Percentiles rank a stretch among this genome's conserved stretches.
Conservation (phyloP, 2,888 invertebrate genomes). For the Drosophila nr. medialis region DNA sequence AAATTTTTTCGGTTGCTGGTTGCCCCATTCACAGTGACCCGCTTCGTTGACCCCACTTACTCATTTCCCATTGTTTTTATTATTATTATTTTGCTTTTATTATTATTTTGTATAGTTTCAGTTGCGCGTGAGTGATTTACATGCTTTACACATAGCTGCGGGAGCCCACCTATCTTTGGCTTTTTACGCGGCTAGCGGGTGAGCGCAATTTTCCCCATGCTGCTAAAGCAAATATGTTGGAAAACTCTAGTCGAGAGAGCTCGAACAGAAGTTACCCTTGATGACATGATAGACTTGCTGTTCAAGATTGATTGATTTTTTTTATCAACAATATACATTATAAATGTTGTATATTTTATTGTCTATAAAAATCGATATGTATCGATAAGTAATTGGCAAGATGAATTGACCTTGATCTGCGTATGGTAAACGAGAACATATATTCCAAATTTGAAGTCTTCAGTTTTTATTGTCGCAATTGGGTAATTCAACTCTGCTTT, state of each 20-base stretch:
- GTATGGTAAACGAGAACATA: no score
- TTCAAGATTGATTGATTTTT: background rate
- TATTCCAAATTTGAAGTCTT: background rate
- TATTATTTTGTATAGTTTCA: slow-evolving; percentile 37
- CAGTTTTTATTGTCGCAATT: background rate
- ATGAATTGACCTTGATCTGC: no score
- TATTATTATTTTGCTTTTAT: slow-evolving; percentile 15
- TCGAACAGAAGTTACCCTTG: background rate
- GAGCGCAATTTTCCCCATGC: slow-evolving; percentile 28
- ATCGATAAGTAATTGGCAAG: no score
- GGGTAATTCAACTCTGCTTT: background rate
- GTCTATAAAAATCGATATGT: background rate
- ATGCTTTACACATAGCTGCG: slow-evolving; percentile 25
- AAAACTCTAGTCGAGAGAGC: background rate
- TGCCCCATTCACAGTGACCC: slow-evolving; percentile 51
- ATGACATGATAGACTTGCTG: background rate
- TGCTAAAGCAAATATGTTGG: background rate
- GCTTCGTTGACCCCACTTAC: slow-evolving; percentile 70
- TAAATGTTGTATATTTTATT: background rate
- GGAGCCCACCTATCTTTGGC: slow-evolving; percentile 20
- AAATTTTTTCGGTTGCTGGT: slow-evolving; percentile 7
- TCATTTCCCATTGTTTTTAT: slow-evolving; percentile 21
- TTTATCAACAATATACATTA: background rate
- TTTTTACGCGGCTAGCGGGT: slow-evolving; percentile 28
- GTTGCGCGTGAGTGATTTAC: slow-evolving; percentile 66